Conservation (phyloP, 37 sponge, comb jelly and placozoan genomes). For the Chondrilla cf. caribensis region DNA sequence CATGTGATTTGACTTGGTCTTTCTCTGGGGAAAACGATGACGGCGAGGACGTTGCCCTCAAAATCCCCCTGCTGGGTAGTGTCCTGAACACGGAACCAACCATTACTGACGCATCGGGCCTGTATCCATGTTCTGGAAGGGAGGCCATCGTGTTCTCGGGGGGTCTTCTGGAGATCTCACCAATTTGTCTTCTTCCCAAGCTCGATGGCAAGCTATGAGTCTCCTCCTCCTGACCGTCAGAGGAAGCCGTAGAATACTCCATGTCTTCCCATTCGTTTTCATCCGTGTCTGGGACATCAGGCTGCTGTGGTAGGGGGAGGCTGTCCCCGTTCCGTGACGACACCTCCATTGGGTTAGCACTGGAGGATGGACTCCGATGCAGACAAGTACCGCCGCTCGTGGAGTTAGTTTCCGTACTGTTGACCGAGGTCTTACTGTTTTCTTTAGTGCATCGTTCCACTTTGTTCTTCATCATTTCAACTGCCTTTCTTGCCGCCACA, state of each 20-base stretch:
- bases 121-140: not conserved
- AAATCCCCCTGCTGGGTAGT: constrained; percentile 75
- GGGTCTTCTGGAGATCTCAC: too few relatives aligned
- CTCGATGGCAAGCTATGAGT: not conserved
- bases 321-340: too few relatives aligned
- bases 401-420: too few relatives aligned
- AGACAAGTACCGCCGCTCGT: too few relatives aligned
- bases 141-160: not conserved
- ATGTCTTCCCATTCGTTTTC: not conserved
- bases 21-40: too few relatives aligned
- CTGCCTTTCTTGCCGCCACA: constrained; percentile 68
- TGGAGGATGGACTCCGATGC: too few relatives aligned
- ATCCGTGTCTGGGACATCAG: not conserved
- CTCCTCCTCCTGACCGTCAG: not conserved
- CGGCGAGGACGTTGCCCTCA: constrained; percentile 52
- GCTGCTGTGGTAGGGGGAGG: not conserved
- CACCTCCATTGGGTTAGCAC: too few relatives aligned
- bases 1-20: too few relatives aligned
- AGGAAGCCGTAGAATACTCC: not conserved
- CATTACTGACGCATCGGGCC: too few relatives aligned
- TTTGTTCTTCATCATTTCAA: constrained; percentile 18
- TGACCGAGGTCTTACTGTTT: too few relatives aligned
- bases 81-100: too few relatives aligned
- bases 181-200: too few relatives aligned
- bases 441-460: constrained; percentile 13